Evolutionary conservation across 2,113 vertebrate species (phyloP).

Genomic region (Apteryx mantelli): DNA sequence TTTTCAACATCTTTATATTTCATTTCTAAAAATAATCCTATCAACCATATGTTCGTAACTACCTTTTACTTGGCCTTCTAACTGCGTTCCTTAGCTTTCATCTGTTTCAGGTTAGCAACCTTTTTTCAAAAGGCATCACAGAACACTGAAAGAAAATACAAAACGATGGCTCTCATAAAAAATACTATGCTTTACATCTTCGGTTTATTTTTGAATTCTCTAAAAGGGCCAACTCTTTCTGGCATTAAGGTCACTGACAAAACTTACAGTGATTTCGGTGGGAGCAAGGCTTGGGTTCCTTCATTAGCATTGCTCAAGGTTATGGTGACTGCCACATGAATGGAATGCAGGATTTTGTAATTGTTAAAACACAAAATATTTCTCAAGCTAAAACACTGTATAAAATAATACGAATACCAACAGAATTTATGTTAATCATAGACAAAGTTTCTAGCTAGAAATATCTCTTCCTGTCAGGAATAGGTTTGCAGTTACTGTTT

Average conservation of each 20-base stretch:
- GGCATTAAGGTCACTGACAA: neutral
- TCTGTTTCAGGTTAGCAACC: slow-evolving; percentile 14
- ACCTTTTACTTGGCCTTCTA: slow-evolving; percentile 46
- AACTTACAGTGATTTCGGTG: neutral
- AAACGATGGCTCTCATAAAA: slow-evolving; percentile 45
- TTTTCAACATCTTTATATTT: slow-evolving; percentile 24
- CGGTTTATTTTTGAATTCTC: slow-evolving; percentile 12
- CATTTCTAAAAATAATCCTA: slow-evolving; percentile 39
- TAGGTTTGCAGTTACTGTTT: neutral
- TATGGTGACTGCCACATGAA: neutral
- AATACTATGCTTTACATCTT: slow-evolving; percentile 10
- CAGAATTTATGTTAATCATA: neutral
- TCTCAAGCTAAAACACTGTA: neutral
- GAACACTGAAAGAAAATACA: slow-evolving; percentile 14
- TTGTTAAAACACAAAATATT: neutral
- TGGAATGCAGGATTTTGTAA: neutral
- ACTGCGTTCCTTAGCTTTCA: slow-evolving; percentile 31
- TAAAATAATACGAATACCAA: neutral
- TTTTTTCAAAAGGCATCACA: slow-evolving; percentile 2
- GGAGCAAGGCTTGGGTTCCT: neutral
- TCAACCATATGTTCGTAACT: neutral
- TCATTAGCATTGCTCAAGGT: neutral
- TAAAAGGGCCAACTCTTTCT: neutral
- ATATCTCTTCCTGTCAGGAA: neutral
- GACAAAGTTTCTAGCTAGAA: neutral